These are phyloP conservation scores for Diabrotica virgifera DNA, from an alignment of 1,140 invertebrate species.

Conservation along the genomic window DNA sequence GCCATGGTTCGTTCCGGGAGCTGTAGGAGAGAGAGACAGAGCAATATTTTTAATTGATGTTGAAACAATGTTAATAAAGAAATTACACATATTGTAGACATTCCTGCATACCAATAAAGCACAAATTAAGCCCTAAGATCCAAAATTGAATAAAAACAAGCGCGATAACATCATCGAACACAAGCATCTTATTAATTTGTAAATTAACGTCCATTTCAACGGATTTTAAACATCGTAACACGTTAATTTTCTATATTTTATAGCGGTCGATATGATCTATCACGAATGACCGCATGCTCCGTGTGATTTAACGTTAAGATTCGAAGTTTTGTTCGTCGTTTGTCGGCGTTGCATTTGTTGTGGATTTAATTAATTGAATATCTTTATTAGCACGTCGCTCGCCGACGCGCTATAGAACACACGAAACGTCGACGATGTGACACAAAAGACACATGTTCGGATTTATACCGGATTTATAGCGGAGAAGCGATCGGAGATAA, in stretches of 20 bases:
- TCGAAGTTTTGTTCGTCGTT: conserved; percentile 12
- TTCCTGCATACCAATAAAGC: too few species aligned
- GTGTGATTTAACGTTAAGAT: conserved; percentile 11
- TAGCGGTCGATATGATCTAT: conserved; percentile 9
- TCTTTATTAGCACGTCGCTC: conserved; percentile 18
- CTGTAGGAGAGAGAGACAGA: too few species aligned
- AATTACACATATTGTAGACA: too few species aligned
- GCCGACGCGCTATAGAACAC: neutral
- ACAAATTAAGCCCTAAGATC: too few species aligned
- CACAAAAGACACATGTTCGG: conserved; percentile 1
- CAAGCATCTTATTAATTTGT: neutral
- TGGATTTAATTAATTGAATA: conserved; percentile 23
- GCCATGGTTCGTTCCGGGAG: too few species aligned
- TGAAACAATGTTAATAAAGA: too few species aligned
- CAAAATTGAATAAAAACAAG: too few species aligned
- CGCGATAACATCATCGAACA: too few species aligned
- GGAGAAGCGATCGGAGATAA: conserved; percentile 16
- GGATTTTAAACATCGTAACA: neutral
- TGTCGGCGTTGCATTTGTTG: conserved; percentile 19
- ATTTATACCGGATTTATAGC: neutral
- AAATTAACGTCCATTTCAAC: neutral
- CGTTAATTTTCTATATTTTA: conserved; percentile 19
- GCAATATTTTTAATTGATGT: too few species aligned
- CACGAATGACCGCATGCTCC: neutral
- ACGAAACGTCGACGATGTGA: neutral